Percentiles rank a stretch among this genome's conserved stretches.
These are phyloP conservation scores for Yponomeuta sedellus DNA, from an alignment of 2,888 invertebrate species.

Conservation along the genomic window DNA sequence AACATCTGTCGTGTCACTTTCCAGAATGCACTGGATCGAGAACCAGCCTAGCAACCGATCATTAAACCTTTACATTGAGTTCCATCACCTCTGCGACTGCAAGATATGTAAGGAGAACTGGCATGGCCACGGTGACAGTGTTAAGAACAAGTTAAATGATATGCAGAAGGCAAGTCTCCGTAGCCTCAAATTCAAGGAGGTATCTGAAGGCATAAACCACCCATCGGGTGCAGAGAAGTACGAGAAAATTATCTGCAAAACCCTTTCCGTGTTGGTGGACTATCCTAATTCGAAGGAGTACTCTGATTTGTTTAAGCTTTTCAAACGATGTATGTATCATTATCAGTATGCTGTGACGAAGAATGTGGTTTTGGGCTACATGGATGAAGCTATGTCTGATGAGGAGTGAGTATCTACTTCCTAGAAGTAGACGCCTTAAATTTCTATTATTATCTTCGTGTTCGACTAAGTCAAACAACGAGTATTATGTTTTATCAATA, in stretches of 20 bases:
- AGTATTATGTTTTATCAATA: no score
- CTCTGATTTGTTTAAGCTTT: neutral
- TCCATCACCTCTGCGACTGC: neutral
- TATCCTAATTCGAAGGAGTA: constrained; percentile 1
- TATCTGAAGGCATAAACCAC: neutral
- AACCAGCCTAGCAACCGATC: neutral
- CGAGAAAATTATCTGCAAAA: constrained; percentile 1
- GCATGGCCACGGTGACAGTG: neutral
- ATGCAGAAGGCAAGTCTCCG: neutral
- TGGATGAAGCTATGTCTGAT: neutral
- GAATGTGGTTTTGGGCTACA: neutral
- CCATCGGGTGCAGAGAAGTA: neutral
- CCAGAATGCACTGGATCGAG: constrained; percentile 7
- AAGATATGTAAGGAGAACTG: constrained; percentile 5
- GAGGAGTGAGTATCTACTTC: neutral
- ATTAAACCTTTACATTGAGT: neutral
- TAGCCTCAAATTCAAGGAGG: neutral
- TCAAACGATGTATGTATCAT: neutral
- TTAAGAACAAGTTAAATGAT: neutral
- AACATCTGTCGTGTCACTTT: neutral
- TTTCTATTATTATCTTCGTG: no score
- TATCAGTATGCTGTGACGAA: neutral
- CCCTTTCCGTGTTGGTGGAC: neutral
- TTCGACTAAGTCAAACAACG: no score
- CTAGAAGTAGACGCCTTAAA: no score